Conservation (phyloP, 2,797 vertebrate species). For the Brachyrhaphis roseni region DNA sequence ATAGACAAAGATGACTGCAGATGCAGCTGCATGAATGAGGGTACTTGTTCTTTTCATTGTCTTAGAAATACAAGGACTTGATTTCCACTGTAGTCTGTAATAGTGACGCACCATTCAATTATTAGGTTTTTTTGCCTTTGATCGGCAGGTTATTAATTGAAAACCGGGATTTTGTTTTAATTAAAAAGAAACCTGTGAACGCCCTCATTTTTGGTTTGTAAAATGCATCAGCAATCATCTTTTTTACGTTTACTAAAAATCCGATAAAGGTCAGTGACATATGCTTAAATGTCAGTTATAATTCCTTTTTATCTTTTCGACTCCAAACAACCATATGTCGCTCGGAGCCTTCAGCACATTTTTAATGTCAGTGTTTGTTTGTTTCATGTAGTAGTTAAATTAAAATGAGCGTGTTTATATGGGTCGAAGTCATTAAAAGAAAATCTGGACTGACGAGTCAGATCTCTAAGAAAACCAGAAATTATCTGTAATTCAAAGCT, state of each 20-base stretch:
- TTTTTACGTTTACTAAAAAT: background rate
- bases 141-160: background rate
- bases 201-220: background rate
- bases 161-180: background rate
- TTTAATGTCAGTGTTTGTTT: background rate
- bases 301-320: background rate
- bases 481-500: background rate
- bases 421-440: background rate
- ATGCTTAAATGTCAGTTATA: background rate
- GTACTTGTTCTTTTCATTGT: background rate
- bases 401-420: background rate
- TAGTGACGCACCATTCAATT: conserved; percentile 4
- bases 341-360: background rate
- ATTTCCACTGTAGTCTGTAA: background rate
- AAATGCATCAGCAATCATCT: background rate
- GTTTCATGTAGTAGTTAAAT: background rate
- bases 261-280: background rate
- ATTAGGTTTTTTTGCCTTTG: background rate
- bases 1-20: conserved; percentile 3
- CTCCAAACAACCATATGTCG: background rate
- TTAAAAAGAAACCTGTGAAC: background rate
- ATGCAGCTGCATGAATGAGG: background rate
- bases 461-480: background rate
- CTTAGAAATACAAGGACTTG: background rate
- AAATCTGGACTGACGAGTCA: background rate